Conservation (phyloP, 1,140 invertebrate genomes). For the Nilaparvata lugens region DNA sequence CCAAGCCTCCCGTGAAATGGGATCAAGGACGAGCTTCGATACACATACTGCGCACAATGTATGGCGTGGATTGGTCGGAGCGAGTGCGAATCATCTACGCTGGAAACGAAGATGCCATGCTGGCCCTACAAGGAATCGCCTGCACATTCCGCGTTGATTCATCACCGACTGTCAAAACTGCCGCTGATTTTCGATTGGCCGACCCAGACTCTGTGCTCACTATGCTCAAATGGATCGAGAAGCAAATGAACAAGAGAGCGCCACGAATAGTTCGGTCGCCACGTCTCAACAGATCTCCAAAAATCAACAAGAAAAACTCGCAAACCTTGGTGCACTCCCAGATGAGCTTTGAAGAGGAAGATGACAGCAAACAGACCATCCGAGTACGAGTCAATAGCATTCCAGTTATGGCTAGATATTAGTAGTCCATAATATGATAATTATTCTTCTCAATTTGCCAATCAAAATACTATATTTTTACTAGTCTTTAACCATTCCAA, state of each 20-base stretch:
- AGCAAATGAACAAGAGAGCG: slow-evolving; percentile 66
- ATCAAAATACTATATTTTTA: too few relatives aligned
- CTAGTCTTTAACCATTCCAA: too few relatives aligned
- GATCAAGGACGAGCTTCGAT: slow-evolving; percentile 84
- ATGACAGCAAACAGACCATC: slow-evolving; percentile 12
- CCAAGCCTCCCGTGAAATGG: slow-evolving; percentile 81
- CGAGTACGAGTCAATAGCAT: not conserved
- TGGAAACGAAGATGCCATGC: slow-evolving; percentile 86
- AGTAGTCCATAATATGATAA: not conserved
- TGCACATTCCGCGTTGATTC: slow-evolving; percentile 81
- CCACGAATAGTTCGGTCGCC: slow-evolving; percentile 37
- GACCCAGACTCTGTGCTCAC: slow-evolving; percentile 81
- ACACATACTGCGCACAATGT: slow-evolving; percentile 79
- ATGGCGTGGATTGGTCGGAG: slow-evolving; percentile 85
- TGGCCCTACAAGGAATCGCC: slow-evolving; percentile 79
- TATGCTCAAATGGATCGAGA: slow-evolving; percentile 81
- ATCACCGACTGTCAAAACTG: slow-evolving; percentile 73
- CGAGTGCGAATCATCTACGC: slow-evolving; percentile 83
- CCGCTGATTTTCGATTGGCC: slow-evolving; percentile 72
- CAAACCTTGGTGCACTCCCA: slow-evolving; percentile 23
- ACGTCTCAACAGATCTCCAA: slow-evolving; percentile 15
- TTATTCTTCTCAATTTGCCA: too few relatives aligned
- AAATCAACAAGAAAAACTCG: slow-evolving; percentile 16
- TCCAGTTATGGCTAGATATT: not conserved
- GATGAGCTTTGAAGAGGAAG: slow-evolving; percentile 31